phyloP scores from a whole-genome alignment of 2,113 vertebrate species.

The Leptobrachium ailaonicum region DNA sequence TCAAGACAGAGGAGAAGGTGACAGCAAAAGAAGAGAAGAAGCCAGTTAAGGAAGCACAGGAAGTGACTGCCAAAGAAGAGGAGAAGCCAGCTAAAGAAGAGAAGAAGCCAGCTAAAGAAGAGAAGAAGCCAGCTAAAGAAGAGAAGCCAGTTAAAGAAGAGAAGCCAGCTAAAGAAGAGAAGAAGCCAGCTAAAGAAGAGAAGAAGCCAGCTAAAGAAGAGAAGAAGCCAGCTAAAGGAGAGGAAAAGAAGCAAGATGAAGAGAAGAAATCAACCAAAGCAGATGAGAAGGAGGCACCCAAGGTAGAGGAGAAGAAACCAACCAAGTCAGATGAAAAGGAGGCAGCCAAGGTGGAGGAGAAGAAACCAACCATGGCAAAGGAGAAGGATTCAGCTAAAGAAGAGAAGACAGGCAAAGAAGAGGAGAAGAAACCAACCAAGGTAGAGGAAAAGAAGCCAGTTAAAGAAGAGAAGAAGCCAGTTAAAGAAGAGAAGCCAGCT shows the following conservation, averaged over 20 bases:
- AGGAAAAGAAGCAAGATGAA: not conserved
- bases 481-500: slow-evolving; percentile 6
- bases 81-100: not conserved
- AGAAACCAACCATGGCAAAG: slow-evolving; percentile 50
- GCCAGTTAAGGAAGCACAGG: slow-evolving; percentile 44
- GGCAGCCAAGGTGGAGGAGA: slow-evolving; percentile 57
- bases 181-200: slow-evolving; percentile 39
- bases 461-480: slow-evolving; percentile 41
- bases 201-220: slow-evolving; percentile 53
- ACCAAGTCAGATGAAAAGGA: slow-evolving; percentile 46
- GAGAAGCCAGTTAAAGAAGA: slow-evolving; percentile 51
- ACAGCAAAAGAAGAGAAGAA: slow-evolving; percentile 30
- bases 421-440: slow-evolving; percentile 18
- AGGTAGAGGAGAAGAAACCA: slow-evolving; percentile 27
- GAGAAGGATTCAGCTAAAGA: not conserved
- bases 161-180: slow-evolving; percentile 50
- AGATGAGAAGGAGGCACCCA: not conserved
- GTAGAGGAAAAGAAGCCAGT: slow-evolving; percentile 19
- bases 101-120: slow-evolving; percentile 34
- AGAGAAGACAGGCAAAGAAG: slow-evolving; percentile 27
- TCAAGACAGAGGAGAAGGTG: not conserved
- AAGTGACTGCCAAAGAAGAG: slow-evolving; percentile 23
- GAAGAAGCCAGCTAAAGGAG: slow-evolving; percentile 12
- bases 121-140: slow-evolving; percentile 51
- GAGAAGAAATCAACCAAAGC: slow-evolving; percentile 56